phyloP scores from a whole-genome alignment of 2,888 invertebrate genomes.

The Pyralis farinalis region DNA sequence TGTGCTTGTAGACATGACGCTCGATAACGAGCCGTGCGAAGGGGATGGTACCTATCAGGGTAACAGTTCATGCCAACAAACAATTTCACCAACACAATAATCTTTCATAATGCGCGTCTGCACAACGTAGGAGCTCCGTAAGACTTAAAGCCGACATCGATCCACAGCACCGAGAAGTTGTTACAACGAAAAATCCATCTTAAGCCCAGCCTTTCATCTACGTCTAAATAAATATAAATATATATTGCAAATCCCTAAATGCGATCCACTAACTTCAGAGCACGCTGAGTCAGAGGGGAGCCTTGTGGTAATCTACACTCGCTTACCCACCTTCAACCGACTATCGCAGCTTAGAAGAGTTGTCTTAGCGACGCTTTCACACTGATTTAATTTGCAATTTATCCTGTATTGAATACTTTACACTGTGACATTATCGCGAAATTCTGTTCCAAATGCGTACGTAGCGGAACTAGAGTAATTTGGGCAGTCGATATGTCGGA shows the following conservation, averaged over 20 bases:
- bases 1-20: too few species aligned
- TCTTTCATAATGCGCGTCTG: too few species aligned
- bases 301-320: not conserved
- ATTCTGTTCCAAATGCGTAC: conserved; percentile 18
- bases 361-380: not conserved
- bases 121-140: not conserved
- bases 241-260: conserved; percentile 27
- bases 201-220: conserved; percentile 24
- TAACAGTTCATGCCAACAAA: too few species aligned
- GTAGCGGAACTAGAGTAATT: conserved; percentile 38
- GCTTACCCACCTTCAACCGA: not conserved
- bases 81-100: too few species aligned
- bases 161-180: conserved; percentile 8
- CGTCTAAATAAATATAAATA: conserved; percentile 31
- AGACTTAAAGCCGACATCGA: conserved; percentile 2
- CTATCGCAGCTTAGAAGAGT: conserved; percentile 5
- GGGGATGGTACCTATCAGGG: too few species aligned
- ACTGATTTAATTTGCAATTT: not conserved
- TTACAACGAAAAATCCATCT: conserved; percentile 29
- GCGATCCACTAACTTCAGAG: conserved; percentile 24
- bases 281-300: conserved; percentile 18
- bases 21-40: too few species aligned
- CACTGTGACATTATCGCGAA: conserved; percentile 4
- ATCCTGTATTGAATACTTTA: not conserved
- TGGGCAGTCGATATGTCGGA: conserved; percentile 55